Conservation (phyloP, 2,113 vertebrate genomes). For the Circaetus cinerascens region DNA sequence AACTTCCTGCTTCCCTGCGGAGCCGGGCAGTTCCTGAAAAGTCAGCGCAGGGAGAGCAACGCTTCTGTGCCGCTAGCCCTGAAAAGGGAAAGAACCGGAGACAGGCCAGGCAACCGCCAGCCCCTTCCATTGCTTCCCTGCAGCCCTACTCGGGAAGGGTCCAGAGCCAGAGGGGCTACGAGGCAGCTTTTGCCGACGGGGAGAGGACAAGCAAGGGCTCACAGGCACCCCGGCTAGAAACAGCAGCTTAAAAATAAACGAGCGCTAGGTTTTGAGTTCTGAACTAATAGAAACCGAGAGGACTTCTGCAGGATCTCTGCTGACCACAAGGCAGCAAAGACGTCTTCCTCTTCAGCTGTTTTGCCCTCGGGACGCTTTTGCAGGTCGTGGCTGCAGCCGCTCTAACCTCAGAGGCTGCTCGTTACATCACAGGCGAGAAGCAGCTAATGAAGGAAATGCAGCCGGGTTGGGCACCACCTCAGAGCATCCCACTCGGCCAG, state of each 20-base stretch:
- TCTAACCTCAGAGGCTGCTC: not conserved
- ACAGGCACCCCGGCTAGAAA: not conserved
- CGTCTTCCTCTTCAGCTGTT: constrained; percentile 46
- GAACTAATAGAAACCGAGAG: constrained; percentile 42
- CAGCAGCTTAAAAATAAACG: not conserved
- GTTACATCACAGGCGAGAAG: not conserved
- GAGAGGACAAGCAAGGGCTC: not conserved
- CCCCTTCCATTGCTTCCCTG: not conserved
- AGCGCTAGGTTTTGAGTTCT: constrained; percentile 1
- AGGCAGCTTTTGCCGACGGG: rapidly evolving
- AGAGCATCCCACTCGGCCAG: not conserved
- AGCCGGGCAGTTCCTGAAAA: not conserved
- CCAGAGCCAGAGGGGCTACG: rapidly evolving
- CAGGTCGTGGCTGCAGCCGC: not conserved
- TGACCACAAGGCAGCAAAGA: not conserved
- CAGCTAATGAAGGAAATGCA: not conserved
- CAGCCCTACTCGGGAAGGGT: rapidly evolving
- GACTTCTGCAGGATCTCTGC: not conserved
- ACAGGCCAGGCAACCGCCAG: not conserved
- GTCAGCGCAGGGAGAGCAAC: not conserved
- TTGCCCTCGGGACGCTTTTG: rapidly evolving
- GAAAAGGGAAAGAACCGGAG: not conserved
- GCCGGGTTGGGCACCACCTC: not conserved
- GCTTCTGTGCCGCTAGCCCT: not conserved
- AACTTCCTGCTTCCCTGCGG: rapidly evolving